Base-by-base conservation (phyloP, 2,113 vertebrate species). In the Hirundichthys speculiger region DNA sequence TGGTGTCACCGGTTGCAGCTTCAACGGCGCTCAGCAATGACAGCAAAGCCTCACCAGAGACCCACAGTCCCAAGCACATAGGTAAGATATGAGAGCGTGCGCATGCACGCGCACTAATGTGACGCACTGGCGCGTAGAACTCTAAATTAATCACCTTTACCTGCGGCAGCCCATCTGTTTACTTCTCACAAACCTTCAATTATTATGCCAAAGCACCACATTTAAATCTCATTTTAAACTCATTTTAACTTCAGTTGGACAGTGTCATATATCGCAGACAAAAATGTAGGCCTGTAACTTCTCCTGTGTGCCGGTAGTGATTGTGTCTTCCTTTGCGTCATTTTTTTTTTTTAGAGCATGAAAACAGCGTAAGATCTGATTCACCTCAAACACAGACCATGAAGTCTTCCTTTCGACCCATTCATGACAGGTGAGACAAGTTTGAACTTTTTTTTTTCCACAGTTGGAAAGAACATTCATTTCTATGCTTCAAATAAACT, bases 61-160 rank as follows among this genome's bases (percentile, higher is more conserved):
- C 43, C n/a, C 94, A 90, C 88, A 99, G 98, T 87, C 97, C 96
- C 45, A 94, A 96, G 73, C 96, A 96, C 90, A 95, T 95, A 98
- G 98, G 98, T 98, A 95, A 10, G 80, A 47, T 2, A 7, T n/a
- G 39, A 24, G 38, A 8, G 2, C 15, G 7, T 1, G 10, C 9
- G n/a, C 20, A 40, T 15, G 40, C 55, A 53, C 27, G 12, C 19
- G 22, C 43, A 5, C 13, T 12, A 7, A 40, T 8, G 25, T 18
- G 2, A 40, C 13, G 7, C n/a, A 12, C 16, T 52, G 19, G 3
- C 3, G n/a, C 39, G 2, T 18, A 41, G 5, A 13, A 22, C 14
- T 21, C 30, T 7, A 22, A 10, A 62, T 48, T 21, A 18, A 50
- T 1, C 4, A 1, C 39, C 39, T 22, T 10, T 19, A 2, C 13